These are phyloP conservation scores for Clinocottus analis DNA, from an alignment of 2,113 vertebrate genomes.

Conservation along the genomic window DNA sequence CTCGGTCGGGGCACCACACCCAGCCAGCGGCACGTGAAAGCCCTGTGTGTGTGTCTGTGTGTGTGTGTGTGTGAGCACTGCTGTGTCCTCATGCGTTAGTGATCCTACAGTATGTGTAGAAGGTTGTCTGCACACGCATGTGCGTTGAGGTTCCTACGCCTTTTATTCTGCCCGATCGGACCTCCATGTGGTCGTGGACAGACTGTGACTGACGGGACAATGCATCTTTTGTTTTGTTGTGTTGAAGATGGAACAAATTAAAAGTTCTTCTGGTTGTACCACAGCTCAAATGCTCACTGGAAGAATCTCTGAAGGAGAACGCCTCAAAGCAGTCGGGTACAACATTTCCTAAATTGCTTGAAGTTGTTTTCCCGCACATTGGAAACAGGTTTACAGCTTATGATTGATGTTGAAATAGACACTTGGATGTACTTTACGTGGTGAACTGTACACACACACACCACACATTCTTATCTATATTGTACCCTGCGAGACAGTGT, in stretches of 20 bases:
- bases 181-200: constrained; percentile 3
- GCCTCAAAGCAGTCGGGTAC: too few relatives aligned
- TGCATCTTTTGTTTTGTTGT: background rate
- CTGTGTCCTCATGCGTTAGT: constrained; percentile 47
- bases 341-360: too few relatives aligned
- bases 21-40: constrained; percentile 55
- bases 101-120: constrained; percentile 34
- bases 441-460: background rate
- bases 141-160: constrained; percentile 12
- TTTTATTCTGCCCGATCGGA: constrained; percentile 59
- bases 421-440: background rate
- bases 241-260: background rate
- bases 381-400: background rate
- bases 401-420: background rate
- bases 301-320: too few relatives aligned
- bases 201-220: constrained; percentile 26
- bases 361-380: background rate
- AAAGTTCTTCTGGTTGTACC: background rate
- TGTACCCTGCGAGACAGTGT: background rate
- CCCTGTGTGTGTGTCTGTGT: too few relatives aligned
- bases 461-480: background rate
- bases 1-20: constrained; percentile 88
- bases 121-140: constrained; percentile 37
- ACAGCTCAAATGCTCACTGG: background rate
- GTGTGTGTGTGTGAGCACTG: background rate